Percentiles rank a stretch among this genome's conserved stretches.
Evolutionary conservation across 2,797 vertebrate species (phyloP).

Genomic region (Crocodylus rhombifer): DNA sequence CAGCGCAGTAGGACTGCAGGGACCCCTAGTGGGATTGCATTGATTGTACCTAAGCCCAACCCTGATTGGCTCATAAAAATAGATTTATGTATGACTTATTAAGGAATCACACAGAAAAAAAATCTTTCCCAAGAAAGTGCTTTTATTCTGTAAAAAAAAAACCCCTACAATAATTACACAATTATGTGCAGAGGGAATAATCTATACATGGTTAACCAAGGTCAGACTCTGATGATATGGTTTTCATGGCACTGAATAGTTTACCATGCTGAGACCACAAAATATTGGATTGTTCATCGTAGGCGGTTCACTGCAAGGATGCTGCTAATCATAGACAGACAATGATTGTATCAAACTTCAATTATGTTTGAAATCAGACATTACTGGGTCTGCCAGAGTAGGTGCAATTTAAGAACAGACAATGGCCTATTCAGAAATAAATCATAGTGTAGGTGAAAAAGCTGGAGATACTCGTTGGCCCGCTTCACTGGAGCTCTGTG

Average conservation of each 20-base stretch:
- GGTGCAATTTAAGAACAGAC: background rate
- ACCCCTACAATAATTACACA: background rate
- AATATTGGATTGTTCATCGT: background rate
- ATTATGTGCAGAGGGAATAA: constrained; percentile 29
- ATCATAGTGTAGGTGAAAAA: background rate
- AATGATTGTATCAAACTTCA: constrained; percentile 15
- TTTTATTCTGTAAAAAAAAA: constrained; percentile 26
- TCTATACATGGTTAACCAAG: constrained; percentile 5
- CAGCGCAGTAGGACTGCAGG: background rate
- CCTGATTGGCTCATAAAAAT: background rate
- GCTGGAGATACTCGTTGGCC: background rate
- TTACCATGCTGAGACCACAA: constrained; percentile 24
- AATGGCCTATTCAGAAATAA: background rate
- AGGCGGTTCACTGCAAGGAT: constrained; percentile 1
- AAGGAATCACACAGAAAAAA: constrained; percentile 33
- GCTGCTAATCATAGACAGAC: constrained; percentile 7
- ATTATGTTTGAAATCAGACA: constrained; percentile 52
- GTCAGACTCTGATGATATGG: background rate
- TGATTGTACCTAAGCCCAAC: rapidly evolving
- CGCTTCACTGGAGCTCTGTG: background rate
- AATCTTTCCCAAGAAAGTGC: background rate
- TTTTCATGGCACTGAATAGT: constrained; percentile 37
- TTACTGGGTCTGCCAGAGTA: background rate
- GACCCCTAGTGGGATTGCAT: background rate
- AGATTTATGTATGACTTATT: constrained; percentile 42